phyloP scores from a whole-genome alignment of 2,888 invertebrate species.

The Scaptodrosophila latifasciaeformis region DNA sequence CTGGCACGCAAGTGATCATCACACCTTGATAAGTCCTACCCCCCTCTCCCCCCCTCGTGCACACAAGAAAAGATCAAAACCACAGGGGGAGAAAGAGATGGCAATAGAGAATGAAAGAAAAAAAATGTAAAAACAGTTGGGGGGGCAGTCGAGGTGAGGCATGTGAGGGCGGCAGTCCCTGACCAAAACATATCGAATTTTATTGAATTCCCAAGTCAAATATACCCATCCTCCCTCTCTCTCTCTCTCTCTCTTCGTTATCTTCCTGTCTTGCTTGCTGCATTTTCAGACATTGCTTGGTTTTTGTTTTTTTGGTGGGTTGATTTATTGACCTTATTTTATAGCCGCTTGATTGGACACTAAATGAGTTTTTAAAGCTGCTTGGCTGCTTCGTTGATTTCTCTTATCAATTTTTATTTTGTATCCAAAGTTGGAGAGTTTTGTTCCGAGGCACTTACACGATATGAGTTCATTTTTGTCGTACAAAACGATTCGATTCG shows the following conservation, averaged over 20 bases:
- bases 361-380: conserved; percentile 65
- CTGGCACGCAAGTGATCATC: conserved; percentile 69
- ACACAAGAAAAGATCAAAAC: no score
- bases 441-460: conserved; percentile 53
- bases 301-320: conserved; percentile 70
- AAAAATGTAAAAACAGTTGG: no score
- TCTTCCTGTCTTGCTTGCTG: not conserved
- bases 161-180: not conserved
- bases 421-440: conserved; percentile 2
- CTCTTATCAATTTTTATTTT: conserved; percentile 56
- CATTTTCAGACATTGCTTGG: conserved; percentile 36
- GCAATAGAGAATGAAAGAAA: not conserved
- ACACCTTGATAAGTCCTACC: conserved; percentile 58
- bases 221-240: not conserved
- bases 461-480: conserved; percentile 57
- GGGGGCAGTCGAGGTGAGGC: no score
- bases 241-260: not conserved
- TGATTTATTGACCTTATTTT: conserved; percentile 68
- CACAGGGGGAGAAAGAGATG: not conserved
- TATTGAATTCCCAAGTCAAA: conserved; percentile 59
- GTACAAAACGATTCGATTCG: conserved; percentile 65
- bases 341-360: conserved; percentile 67
- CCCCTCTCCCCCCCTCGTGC: no score
- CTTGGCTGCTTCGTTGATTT: conserved; percentile 55
- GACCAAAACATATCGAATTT: conserved; percentile 63